These are phyloP conservation scores for Microcebus tavaratra DNA, from an alignment of 2,113 vertebrate genomes.

Conservation along the genomic window DNA sequence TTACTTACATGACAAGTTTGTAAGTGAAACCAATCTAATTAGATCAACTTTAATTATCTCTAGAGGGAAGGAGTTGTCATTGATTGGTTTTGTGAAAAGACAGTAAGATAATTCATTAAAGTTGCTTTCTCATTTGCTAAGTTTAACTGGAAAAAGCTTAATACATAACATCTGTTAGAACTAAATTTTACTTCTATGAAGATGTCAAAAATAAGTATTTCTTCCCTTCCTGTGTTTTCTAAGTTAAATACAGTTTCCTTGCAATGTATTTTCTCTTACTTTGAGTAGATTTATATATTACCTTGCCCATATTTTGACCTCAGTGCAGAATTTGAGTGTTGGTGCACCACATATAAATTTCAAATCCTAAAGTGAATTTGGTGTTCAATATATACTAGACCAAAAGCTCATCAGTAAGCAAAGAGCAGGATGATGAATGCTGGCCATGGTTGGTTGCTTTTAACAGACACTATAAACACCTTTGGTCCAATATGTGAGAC, in stretches of 20 bases:
- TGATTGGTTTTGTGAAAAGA: slow-evolving; percentile 64
- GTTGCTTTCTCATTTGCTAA: slow-evolving; percentile 64
- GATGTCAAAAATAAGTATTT: not conserved
- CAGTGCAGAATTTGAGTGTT: not conserved
- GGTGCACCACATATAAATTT: not conserved
- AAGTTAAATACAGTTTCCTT: not conserved
- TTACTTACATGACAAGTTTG: slow-evolving; percentile 69
- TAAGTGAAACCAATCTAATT: slow-evolving; percentile 71
- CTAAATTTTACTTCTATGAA: not conserved
- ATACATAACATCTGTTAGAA: not conserved
- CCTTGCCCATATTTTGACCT: not conserved
- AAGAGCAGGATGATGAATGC: not conserved
- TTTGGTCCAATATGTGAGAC: not conserved
- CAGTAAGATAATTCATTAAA: slow-evolving; percentile 72
- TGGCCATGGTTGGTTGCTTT: not conserved
- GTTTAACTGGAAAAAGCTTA: slow-evolving; percentile 54
- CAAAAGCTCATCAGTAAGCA: not conserved
- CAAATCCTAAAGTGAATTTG: not conserved
- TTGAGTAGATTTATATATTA: not conserved
- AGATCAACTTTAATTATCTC: slow-evolving; percentile 74
- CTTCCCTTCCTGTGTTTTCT: not conserved
- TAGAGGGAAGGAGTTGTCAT: slow-evolving; percentile 58
- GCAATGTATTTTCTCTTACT: not conserved
- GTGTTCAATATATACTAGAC: not conserved
- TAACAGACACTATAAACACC: not conserved